Base-by-base conservation (phyloP, 2,113 vertebrate species). In the Holacanthus passer region DNA sequence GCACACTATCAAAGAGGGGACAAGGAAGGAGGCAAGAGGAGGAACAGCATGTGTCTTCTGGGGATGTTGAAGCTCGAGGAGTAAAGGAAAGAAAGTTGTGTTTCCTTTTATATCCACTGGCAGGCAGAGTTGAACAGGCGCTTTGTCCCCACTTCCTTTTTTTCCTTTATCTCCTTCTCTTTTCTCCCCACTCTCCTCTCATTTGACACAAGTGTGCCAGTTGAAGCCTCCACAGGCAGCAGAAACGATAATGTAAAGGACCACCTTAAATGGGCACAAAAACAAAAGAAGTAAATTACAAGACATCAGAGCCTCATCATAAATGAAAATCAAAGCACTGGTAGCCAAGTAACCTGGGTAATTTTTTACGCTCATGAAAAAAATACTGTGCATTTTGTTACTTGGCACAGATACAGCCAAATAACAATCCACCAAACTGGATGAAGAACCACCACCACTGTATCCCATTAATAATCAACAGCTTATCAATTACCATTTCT, bases 231-330 rank as follows among this genome's bases (percentile, higher is more conserved):
- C 97, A 2, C 98, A 99, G 58, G 96, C 79, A 14, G 86, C 95
- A 0, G 97, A 97, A 9, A 98, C 95, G 22, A 99, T 96, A 80
- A 98, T 92, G 87, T 97, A 99, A 89, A 99, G 92, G 83, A 99
- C 89, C 31, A 99, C 96, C 98, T 99, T 88, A 60, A 59, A 73
- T 29, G n/a, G 82, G 55, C 19, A 66, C 3, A 86, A 35, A 60
- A 27, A 71, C 55, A 56, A 63, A 41, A 55, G 5, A 47, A 64
- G n/a, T 27, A 22, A 58, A 53, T 45, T 50, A n/a, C n/a, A 39
- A 12, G 0, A 66, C 13, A 31, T 13, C 20, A 27, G 29, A 48
- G n/a, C 27, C 20, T 59, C 53, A 43, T 65, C 6, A 7, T 27
- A 24, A n/a, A n/a, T 29, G 13, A 45, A 53, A 64, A 65, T 29